Evolutionary conservation across 2,888 invertebrate species (phyloP).

Genomic region (Drosophila affinis): DNA sequence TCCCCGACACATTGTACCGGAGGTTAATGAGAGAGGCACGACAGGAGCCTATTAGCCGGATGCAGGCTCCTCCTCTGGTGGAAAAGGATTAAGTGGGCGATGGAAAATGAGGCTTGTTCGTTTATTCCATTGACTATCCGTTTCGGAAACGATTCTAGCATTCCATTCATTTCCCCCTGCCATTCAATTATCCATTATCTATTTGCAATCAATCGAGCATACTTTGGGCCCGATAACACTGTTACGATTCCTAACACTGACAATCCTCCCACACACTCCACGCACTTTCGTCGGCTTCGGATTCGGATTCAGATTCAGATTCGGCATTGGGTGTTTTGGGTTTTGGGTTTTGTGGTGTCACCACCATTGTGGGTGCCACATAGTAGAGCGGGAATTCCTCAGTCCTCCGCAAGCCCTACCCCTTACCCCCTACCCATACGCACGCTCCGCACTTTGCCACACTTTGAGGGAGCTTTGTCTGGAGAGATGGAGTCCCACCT

Average conservation of each 20-base stretch:
- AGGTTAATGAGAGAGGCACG: no score
- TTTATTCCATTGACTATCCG: background rate
- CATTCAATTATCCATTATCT: background rate
- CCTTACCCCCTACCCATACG: background rate
- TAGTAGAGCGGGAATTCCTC: background rate
- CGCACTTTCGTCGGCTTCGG: constrained; percentile 4
- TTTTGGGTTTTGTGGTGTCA: constrained; percentile 15
- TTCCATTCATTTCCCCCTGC: background rate
- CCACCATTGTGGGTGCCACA: background rate
- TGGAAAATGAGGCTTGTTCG: background rate
- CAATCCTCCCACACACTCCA: background rate
- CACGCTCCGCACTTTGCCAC: constrained; percentile 43
- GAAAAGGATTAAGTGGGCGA: no score
- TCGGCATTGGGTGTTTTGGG: background rate
- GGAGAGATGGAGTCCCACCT: background rate
- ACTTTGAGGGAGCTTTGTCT: constrained; percentile 31
- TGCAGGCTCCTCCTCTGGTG: no score
- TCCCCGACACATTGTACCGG: no score
- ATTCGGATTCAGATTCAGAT: background rate
- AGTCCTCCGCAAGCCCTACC: no score
- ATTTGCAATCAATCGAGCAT: background rate
- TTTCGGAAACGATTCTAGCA: background rate
- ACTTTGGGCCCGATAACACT: no score
- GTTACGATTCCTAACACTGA: no score
- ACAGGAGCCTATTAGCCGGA: no score